Conservation (phyloP, 2,113 vertebrate genomes). For the Pelvicachromis taeniatus region DNA sequence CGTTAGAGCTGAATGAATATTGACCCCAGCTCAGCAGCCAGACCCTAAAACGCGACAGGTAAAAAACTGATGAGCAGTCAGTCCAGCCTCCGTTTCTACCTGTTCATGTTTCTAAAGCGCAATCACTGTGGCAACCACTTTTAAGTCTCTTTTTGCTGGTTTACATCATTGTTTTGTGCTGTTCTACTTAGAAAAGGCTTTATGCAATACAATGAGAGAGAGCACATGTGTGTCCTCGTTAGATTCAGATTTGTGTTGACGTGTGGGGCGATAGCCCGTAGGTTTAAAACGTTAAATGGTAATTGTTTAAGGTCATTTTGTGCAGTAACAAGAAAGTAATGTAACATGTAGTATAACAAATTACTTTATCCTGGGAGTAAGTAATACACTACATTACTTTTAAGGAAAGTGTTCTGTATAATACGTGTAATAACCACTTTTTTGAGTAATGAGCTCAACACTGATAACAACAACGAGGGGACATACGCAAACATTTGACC, state of each 20-base stretch:
- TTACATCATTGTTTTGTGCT: neutral
- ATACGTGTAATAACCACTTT: neutral
- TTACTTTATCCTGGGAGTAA: neutral
- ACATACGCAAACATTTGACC: neutral
- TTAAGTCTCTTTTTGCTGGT: neutral
- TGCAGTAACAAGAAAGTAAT: neutral
- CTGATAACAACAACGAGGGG: fast-evolving
- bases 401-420: neutral
- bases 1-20: fast-evolving
- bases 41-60: neutral
- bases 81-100: fast-evolving
- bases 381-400: no score
- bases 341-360: fast-evolving
- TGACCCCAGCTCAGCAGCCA: neutral
- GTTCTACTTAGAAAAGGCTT: neutral
- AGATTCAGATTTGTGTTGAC: neutral
- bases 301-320: neutral
- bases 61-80: neutral
- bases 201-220: neutral
- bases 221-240: fast-evolving
- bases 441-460: neutral
- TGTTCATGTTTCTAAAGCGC: neutral
- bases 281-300: neutral
- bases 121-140: neutral
- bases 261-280: neutral